Base-by-base conservation (phyloP, 2,113 vertebrate genomes). In the Cathartes aura region DNA sequence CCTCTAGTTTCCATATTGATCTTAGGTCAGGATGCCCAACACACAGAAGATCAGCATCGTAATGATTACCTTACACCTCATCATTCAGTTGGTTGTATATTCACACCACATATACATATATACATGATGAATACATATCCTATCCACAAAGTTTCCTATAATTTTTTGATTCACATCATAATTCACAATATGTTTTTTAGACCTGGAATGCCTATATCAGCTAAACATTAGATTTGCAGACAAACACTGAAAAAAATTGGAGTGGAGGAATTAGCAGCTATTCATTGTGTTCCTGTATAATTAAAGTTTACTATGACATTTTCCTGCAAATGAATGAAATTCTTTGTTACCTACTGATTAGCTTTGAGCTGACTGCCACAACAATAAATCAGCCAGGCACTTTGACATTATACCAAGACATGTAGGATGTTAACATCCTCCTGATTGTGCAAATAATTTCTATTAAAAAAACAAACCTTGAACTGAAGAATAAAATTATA, bases 11-110 rank as follows among this genome's bases (percentile, higher is more conserved):
- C 40, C 23, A 7, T 56, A 34, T 4, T 60, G 20, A 13, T 19
- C 16, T 34, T 64, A 43, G 9, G 4, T 66, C 21, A 70, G 38
- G 8, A 48, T 42, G 13, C 7, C 16, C n/a, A 60, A 30, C 5
- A 15, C 32, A 21, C 0, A 30, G 32, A 48, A 45, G 5, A 48
- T 52, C 2, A 17, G 9, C 4, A 12, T 23, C 0, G 0, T 62
- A 70, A 62, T 30, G 7, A 27, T 18, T 75, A 14, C 7, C 13
- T 90, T 67, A 50, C 10, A 52, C 8, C 9, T 36, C 32, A 60
- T 19, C 5, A 38, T 43, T 66, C 30, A 21, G 1, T 34, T 62
- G 12, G 1, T 23, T 88, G 3, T 23, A 18, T 64, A 23, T 72
- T 76, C 40, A 43, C 8, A 47, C 4, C 15, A 34, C 10, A 26